phyloP scores from a whole-genome alignment of 2,888 invertebrate species.

The Hymenopus coronatus region DNA sequence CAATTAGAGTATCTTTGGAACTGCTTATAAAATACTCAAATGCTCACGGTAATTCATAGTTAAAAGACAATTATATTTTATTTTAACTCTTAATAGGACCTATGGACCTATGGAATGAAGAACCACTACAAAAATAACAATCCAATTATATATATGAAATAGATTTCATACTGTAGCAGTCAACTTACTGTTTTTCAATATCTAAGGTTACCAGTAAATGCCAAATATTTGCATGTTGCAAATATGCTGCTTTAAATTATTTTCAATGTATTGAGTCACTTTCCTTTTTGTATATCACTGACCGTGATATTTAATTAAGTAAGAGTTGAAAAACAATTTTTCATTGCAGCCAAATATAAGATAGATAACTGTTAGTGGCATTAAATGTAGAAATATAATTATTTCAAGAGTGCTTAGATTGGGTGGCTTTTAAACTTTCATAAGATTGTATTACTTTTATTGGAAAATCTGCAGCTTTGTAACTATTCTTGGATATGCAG shows the following conservation, averaged over 20 bases:
- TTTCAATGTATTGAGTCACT: neutral
- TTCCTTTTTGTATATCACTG: neutral
- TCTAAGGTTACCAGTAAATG: neutral
- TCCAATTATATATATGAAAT: no score
- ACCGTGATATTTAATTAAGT: neutral
- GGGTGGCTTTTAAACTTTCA: neutral
- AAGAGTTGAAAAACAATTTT: neutral
- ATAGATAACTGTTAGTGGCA: neutral
- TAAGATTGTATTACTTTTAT: no score
- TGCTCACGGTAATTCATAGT: no score
- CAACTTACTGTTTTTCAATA: neutral
- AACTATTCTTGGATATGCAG: no score
- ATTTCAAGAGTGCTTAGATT: neutral
- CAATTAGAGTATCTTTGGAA: no score
- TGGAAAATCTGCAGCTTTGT: no score
- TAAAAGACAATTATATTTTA: no score
- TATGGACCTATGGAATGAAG: no score
- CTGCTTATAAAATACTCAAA: no score
- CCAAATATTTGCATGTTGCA: neutral
- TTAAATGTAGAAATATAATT: neutral
- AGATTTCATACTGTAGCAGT: neutral
- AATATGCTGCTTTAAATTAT: neutral
- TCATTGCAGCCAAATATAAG: neutral
- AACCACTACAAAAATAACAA: no score
- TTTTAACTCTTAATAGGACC: no score